These are phyloP conservation scores for Cephalopterus ornatus DNA, from an alignment of 2,113 vertebrate genomes.

Conservation along the genomic window DNA sequence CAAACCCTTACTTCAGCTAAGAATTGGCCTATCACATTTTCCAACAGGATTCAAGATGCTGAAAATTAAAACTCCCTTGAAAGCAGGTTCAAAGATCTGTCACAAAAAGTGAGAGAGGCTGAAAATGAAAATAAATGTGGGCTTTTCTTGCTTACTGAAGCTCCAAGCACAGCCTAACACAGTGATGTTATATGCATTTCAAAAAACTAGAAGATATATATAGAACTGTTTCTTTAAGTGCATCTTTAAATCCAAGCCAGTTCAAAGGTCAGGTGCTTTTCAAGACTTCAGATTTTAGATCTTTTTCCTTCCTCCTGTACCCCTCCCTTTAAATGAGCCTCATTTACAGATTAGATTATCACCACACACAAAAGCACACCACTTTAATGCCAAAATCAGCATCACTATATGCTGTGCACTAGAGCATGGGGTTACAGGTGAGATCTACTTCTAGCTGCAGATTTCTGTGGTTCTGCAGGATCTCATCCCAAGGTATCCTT, in stretches of 20 bases:
- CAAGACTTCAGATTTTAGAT: neutral
- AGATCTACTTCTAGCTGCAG: neutral
- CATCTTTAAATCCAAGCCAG: neutral
- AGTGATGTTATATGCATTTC: neutral
- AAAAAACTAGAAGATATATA: neutral
- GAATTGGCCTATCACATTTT: neutral
- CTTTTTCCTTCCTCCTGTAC: neutral
- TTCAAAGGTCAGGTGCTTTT: neutral
- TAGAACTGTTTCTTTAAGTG: neutral
- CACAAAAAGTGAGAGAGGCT: neutral
- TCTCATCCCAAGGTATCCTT: neutral
- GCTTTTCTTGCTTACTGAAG: neutral
- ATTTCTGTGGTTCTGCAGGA: neutral
- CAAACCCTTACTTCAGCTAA: neutral
- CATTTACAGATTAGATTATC: neutral
- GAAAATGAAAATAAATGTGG: neutral
- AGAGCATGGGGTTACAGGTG: neutral
- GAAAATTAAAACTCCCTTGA: neutral
- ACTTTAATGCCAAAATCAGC: neutral
- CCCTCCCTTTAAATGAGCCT: neutral
- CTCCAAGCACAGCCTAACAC: neutral
- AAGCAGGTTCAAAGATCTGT: neutral
- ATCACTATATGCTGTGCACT: neutral
- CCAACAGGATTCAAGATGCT: neutral
- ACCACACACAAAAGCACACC: neutral